Evolutionary conservation across 2,888 invertebrate genomes (phyloP).

Genomic region (Diaphora mendica): DNA sequence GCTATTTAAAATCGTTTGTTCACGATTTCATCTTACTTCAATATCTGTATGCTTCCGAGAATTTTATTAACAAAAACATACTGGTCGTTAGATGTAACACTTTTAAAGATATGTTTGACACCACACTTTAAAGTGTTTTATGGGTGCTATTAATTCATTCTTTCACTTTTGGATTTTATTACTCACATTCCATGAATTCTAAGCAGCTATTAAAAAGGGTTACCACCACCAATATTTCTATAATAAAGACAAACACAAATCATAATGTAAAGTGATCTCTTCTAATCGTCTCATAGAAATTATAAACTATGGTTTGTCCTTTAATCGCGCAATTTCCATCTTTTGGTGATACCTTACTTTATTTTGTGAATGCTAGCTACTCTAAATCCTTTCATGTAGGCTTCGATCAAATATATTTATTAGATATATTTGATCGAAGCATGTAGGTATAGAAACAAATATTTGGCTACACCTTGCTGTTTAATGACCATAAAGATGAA

Average conservation of each 20-base stretch:
- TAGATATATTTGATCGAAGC: no score
- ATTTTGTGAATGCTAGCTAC: neutral
- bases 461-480: neutral
- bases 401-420: no score
- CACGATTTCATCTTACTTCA: slow-evolving; percentile 63
- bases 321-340: no score
- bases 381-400: neutral
- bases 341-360: neutral
- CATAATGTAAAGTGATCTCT: slow-evolving; percentile 14
- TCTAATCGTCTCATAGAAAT: slow-evolving; percentile 50
- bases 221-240: slow-evolving; percentile 16
- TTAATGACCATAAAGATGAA: neutral
- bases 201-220: slow-evolving; percentile 51
- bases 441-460: neutral
- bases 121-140: slow-evolving; percentile 66
- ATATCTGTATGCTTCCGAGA: slow-evolving; percentile 37
- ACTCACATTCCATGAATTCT: slow-evolving; percentile 57
- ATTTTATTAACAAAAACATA: slow-evolving; percentile 41
- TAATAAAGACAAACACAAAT: slow-evolving; percentile 8
- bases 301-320: slow-evolving; percentile 43
- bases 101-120: slow-evolving; percentile 71
- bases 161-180: slow-evolving; percentile 72
- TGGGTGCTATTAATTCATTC: slow-evolving; percentile 72
- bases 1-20: slow-evolving; percentile 81
- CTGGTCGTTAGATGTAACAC: slow-evolving; percentile 69